Evolutionary conservation across 2,797 vertebrate genomes (phyloP), one percentile per base, ranked within the genome.

Genomic region (Lindbergichthys nudifrons): DNA sequence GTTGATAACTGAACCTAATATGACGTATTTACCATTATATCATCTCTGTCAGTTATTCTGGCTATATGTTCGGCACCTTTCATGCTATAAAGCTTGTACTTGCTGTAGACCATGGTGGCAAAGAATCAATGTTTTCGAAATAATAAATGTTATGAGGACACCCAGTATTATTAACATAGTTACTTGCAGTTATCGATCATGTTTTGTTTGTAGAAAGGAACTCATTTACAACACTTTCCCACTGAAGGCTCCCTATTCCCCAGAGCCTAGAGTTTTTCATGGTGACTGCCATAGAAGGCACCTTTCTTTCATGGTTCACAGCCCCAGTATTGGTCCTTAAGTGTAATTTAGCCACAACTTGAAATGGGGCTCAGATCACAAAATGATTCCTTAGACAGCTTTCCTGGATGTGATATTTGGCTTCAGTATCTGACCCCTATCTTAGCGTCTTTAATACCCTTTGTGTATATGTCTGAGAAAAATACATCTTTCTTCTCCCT

Each of bases 361-460:
- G 64, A 70, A 86, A 69, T 48, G 59, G 52, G 73, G 64, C 70
- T 79, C 71, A 81, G 75, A 84, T 90, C 62, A 58, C 42, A 81
- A 72, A 77, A 80, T 48, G 75, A 81, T 81, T 85, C 75, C 50
- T 75, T 6, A 16, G 30, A 73, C 79, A 70, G 81, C 69, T 83
- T 73, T 74, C 48, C 88, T 70, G 77, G 68, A 59, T 85, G 63
- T 78, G 63, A 77, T 80, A 80, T 78, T 88, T 75, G 78, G 57
- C 63, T 70, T 53, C 39, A 43, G 39, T 79, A 85, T 89, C 84
- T 79, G 70, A 73, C 67, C 70, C 64, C 75, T 88, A 86, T 92
- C 84, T 79, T 8, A 54, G 54, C 63, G 63, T 62, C 43, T 88
- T 87, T 87, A 87, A 87, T 83, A 83, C 68, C 65, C 78, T 83